Conservation (phyloP, 2,113 vertebrate genomes). For the Mionectes macconnelli region DNA sequence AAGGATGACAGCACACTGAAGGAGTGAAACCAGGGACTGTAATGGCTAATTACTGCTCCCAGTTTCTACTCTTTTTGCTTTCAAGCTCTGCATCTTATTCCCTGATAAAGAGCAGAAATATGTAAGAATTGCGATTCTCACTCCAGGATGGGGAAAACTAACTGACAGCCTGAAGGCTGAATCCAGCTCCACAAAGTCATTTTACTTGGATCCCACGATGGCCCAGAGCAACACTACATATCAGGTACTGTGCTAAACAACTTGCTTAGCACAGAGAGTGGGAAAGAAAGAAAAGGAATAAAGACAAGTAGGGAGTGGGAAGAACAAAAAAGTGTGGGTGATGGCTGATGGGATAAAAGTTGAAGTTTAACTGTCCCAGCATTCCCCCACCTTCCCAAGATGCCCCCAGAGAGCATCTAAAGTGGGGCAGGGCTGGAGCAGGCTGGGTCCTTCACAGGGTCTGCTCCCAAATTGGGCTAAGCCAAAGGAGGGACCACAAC, state of each 20-base stretch:
- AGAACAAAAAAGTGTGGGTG: neutral
- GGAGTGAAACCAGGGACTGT: conserved; percentile 3
- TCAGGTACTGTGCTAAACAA: neutral
- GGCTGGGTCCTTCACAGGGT: neutral
- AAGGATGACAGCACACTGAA: conserved; percentile 3
- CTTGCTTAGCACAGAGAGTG: neutral
- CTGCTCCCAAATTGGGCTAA: neutral
- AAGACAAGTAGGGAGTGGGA: neutral
- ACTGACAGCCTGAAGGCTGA: conserved; percentile 17
- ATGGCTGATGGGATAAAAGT: neutral
- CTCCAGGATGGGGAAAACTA: neutral
- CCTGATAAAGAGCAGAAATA: conserved; percentile 22
- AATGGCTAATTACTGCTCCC: conserved; percentile 11
- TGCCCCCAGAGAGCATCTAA: neutral
- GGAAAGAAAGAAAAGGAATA: neutral
- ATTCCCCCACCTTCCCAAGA: neutral
- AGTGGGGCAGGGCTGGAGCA: neutral
- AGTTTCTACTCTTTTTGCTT: conserved; percentile 21
- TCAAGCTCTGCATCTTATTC: conserved; percentile 19
- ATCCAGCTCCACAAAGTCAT: neutral
- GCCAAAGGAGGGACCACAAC: neutral
- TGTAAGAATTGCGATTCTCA: neutral
- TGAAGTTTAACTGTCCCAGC: neutral
- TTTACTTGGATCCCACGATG: neutral
- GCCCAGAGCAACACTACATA: neutral